phyloP scores from a whole-genome alignment of 2,888 invertebrate genomes.

The Mesochorus sp. region DNA sequence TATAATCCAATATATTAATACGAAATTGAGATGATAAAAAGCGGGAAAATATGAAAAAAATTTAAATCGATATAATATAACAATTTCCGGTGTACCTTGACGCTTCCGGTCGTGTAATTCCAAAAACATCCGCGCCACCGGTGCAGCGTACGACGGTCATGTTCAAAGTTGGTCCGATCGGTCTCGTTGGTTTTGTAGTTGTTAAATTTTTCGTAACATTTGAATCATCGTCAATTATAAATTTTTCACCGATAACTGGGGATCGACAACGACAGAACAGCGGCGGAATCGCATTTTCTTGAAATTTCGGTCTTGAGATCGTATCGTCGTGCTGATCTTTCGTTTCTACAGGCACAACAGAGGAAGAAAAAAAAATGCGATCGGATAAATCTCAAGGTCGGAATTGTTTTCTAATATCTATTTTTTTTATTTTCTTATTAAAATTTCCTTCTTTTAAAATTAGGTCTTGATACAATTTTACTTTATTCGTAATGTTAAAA shows the following conservation, averaged over 20 bases:
- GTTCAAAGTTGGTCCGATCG: neutral
- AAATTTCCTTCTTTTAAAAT: no score
- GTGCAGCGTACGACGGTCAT: conserved; percentile 1
- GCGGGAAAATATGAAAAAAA: no score
- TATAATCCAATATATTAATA: no score
- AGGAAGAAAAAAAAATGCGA: neutral
- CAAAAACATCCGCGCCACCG: conserved; percentile 13
- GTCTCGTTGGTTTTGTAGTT: neutral
- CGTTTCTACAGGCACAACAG: neutral
- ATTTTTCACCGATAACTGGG: conserved; percentile 1
- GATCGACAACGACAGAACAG: conserved; percentile 9
- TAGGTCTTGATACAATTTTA: no score
- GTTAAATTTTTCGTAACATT: neutral
- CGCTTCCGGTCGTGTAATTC: neutral
- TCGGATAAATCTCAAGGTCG: neutral
- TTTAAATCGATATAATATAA: no score
- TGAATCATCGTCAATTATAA: neutral
- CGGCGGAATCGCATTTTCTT: neutral
- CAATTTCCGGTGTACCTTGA: neutral
- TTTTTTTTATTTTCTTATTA: neutral
- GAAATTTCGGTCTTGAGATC: neutral
- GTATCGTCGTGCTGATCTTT: neutral
- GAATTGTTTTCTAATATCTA: neutral
- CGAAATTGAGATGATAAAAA: no score
- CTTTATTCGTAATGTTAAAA: no score